Base-by-base conservation (phyloP, 2,888 invertebrate genomes). In the Tipula confusa region DNA sequence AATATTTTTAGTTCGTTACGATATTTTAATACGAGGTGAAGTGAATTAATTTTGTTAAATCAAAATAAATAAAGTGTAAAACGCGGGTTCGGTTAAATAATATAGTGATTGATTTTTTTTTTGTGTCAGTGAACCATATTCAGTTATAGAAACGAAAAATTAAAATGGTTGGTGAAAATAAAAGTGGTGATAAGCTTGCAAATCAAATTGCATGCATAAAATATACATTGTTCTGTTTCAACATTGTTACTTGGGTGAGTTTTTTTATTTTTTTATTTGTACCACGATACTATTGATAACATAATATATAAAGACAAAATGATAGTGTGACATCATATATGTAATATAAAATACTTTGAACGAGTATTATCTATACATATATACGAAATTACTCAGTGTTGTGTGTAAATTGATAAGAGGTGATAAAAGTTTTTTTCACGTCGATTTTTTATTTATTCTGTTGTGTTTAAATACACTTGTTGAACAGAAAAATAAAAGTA, bases 181-280 rank as follows among this genome's bases (percentile, higher is more conserved):
- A 83, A 80, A 80, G 48, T 29, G 80, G 43, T 83, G 85, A 88
- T 82, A 93, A 93, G 87, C 90, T 95, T 87, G 95, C 95, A 88
- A 93, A 93, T 86, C 93, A 94, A 87, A 95, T 96, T 87, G 93
- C 93, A 85, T 93, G 94, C 87, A 92, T 96, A 85, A 96, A 96
- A 89, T 96, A 95, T 89, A 94, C 94, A 82, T 90, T 96, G 85
- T 94, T 96, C 87, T 95, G 95, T 87, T 93, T 95, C 89, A 96
- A 96, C 88, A 92, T 95, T 83, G 91, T 96, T 83, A 90, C 94
- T 87, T 95, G 95, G 95, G 95, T 95, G 88, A 92, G 94, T 92
- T 85, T 29, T 43, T 29, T 24, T 82, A 5, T 29, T 83, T 24
- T 83, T 38, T 79, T 29, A 31, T 15, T 83, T 43, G n/a, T 24